Evolutionary conservation across 2,888 invertebrate genomes (phyloP).

Genomic region (Sinotaia quadrata): DNA sequence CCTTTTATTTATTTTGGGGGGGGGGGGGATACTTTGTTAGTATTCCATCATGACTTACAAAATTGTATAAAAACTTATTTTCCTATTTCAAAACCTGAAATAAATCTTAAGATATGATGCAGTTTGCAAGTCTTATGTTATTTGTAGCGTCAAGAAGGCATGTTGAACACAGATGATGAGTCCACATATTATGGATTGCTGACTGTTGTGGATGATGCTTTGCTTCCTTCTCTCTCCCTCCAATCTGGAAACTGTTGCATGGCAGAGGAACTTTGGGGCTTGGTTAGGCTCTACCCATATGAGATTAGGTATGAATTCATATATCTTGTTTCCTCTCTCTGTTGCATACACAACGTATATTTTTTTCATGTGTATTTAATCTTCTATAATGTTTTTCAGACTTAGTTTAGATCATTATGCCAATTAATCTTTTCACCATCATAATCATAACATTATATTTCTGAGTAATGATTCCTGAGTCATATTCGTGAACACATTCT

Average conservation of each 20-base stretch:
- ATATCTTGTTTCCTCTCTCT: no score
- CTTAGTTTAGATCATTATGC: no score
- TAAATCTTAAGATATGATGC: neutral
- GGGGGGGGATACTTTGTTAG: neutral
- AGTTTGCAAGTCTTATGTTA: no score
- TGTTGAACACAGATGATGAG: constrained; percentile 54
- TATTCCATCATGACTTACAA: neutral
- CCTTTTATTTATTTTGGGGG: neutral
- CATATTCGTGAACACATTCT: no score
- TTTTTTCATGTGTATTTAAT: no score
- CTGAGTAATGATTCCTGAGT: no score
- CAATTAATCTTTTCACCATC: no score
- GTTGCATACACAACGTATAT: no score
- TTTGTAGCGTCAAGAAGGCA: constrained; percentile 53
- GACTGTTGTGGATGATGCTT: constrained; percentile 87
- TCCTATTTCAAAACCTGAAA: no score
- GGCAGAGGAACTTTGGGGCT: constrained; percentile 95
- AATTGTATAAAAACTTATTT: no score
- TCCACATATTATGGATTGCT: constrained; percentile 82
- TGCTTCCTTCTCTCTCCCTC: constrained; percentile 91
- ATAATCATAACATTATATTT: no score
- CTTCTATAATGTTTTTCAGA: no score
- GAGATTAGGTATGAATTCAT: constrained; percentile 68
- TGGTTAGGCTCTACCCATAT: constrained; percentile 75
- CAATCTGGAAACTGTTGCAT: constrained; percentile 96